Evolutionary conservation across 1,140 invertebrate genomes (phyloP), one percentile per base, ranked within the genome.

Genomic region (Brachionus sp.): DNA sequence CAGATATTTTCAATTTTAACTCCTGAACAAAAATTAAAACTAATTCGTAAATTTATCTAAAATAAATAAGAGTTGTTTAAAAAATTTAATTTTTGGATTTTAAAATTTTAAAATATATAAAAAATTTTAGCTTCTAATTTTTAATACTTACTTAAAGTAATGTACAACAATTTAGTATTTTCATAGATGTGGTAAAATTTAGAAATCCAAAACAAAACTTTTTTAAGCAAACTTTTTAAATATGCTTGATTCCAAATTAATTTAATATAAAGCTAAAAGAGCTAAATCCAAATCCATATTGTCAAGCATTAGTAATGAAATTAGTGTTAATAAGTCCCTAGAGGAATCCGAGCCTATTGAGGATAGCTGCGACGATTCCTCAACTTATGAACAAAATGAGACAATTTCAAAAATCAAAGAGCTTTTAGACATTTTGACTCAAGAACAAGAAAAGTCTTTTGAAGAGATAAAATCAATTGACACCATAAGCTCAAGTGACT

Each of bases 321-420:
- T 7, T 46, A 46, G 42, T 39, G 12, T 16, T 2, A 75, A n/a
- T n/a, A n/a, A 75, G 46, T 46, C 37, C 12, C 13, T 25, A 13
- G 70, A 75, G 13, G 19, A 44, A 19, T 25, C 16, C 0, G 39
- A 75, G 23, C 6, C 39, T 4, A n/a, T 46, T 3, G 42, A 75
- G 1, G 42, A 75, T 12, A 46, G 46, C 44, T 42, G 13, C 1
- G 68, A 73, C 19, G 19, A 16, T 42, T 19, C 37, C n/a, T 23
- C 19, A n/a, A 73, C 2, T 73, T 46, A 13, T 35, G 70, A 75
- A 39, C 70, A 44, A 46, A 75, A 46, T 46, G 70, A 75, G 25
- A 75, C 70, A 75, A 75, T 75, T 46, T 13, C 19, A 29, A 75
- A 75, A 46, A 75, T 75, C 4, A 25, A 75, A 75, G 70, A 75